Base-by-base conservation (phyloP, 1,140 invertebrate genomes). In the Bathynomus jamesi region DNA sequence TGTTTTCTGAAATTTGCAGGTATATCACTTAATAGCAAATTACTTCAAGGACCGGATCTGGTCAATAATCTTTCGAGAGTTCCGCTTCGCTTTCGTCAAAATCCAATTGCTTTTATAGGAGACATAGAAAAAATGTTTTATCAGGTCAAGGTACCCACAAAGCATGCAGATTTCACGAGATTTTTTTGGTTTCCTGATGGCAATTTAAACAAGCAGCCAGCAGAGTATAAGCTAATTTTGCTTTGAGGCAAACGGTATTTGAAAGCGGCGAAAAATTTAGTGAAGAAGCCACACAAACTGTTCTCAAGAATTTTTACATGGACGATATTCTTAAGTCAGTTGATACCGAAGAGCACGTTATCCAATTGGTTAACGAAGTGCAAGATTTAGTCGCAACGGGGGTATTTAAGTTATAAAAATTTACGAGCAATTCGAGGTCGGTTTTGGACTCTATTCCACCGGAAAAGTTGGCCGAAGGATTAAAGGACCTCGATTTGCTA, bases 41-140 rank as follows among this genome's bases (percentile, higher is more conserved):
- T 28, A 4, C 10, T 65, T 10, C 63, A 28, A 28, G 63, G 63
- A 24, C 63, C 63, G 17, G 63, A 65, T 21, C 25, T 65, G 5
- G 25, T 21, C 17, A 65, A 65, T 21, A 65, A 65, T 21, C 63
- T 65, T 5, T 17, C 32, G 17, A 31, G 63, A 4, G 67, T 69
- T 24, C 30, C 61, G 27, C 7, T 69, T 2, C 2, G 67, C 7
- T 69, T 69, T 17, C 40, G 67, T 46, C 21, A 69, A 4, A 46
- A 69, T 3, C 5, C 2, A 3, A 3, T 3, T 10, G 67, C 29
- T 5, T 53, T 69, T 65, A 67, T 25, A n/a, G 67, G 17, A 5
- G 67, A 69, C 61, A 13, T 69, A 1, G 65, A 69, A 67, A 67
- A 7, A 7, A 69, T 69, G 67, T 69, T 67, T n/a, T 10, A 27